phyloP scores from a whole-genome alignment of 2,113 vertebrate genomes.

The Phalacrocorax carbo region DNA sequence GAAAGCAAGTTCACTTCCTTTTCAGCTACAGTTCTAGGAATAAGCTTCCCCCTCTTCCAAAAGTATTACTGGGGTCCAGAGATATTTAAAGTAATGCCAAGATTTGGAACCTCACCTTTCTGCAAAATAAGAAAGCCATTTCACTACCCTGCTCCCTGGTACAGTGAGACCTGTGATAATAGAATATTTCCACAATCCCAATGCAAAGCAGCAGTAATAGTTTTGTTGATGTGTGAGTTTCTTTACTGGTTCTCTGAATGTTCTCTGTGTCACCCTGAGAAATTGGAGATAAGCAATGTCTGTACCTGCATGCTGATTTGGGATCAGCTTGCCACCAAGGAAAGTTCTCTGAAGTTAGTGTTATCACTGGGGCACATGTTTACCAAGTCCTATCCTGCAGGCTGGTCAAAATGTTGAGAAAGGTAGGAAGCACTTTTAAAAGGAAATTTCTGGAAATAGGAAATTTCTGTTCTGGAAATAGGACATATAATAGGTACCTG shows the following conservation, averaged over 20 bases:
- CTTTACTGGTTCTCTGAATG: neutral
- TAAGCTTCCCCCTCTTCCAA: neutral
- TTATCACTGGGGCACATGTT: neutral
- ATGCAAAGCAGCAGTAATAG: neutral
- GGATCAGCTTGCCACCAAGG: neutral
- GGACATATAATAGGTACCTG: neutral
- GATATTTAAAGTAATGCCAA: neutral
- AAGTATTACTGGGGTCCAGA: neutral
- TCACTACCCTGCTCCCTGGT: neutral
- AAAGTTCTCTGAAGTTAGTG: neutral
- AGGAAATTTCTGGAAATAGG: neutral
- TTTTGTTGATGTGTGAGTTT: neutral
- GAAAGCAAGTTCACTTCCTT: neutral
- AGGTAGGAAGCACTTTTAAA: neutral
- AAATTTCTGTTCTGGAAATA: neutral
- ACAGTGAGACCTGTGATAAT: neutral
- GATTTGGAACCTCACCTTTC: neutral
- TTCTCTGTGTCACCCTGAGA: neutral
- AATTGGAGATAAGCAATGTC: neutral
- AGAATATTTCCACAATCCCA: neutral
- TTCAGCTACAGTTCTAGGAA: neutral
- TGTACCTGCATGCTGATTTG: neutral
- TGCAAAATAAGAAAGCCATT: neutral
- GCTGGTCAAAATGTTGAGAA: neutral
- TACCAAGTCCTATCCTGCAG: neutral